Percentiles rank a stretch among this genome's conserved stretches.
Conservation (phyloP, 2,113 vertebrate species). For the Lamprologus tigripictilis region DNA sequence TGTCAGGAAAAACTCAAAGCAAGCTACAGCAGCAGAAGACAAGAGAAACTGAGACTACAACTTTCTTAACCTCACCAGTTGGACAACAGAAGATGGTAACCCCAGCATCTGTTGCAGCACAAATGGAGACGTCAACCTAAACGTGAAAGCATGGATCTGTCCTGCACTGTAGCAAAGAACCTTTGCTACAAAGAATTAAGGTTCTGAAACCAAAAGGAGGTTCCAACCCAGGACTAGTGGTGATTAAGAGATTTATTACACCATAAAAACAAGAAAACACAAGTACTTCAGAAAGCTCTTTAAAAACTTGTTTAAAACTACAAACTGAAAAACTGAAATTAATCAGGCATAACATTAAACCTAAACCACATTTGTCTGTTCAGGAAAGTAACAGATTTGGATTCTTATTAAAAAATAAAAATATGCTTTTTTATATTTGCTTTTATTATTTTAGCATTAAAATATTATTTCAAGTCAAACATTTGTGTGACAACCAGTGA, state of each 20-base stretch:
- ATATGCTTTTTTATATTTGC: accelerated
- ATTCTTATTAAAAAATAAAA: not conserved
- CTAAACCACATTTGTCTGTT: not conserved
- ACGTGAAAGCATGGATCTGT: not conserved
- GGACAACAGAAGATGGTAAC: not conserved
- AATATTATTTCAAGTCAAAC: not conserved
- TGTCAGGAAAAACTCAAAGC: not conserved
- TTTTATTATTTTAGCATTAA: not conserved
- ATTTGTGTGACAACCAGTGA: not conserved
- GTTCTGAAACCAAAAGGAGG: not conserved
- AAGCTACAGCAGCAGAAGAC: not conserved
- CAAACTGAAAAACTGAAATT: not conserved
- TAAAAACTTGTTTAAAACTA: not conserved
- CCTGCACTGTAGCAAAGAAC: not conserved
- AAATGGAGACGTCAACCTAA: not conserved
- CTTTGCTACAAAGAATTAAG: not conserved
- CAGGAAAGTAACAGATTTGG: not conserved
- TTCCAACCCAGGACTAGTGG: not conserved
- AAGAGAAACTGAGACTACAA: not conserved
- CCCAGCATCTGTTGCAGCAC: not conserved
- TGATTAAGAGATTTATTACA: not conserved
- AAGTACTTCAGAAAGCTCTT: not conserved
- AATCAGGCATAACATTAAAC: not conserved
- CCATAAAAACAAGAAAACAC: not conserved
- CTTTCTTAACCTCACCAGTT: not conserved